phyloP scores from a whole-genome alignment of 1,140 invertebrate genomes.

The Drosophila mayri region DNA sequence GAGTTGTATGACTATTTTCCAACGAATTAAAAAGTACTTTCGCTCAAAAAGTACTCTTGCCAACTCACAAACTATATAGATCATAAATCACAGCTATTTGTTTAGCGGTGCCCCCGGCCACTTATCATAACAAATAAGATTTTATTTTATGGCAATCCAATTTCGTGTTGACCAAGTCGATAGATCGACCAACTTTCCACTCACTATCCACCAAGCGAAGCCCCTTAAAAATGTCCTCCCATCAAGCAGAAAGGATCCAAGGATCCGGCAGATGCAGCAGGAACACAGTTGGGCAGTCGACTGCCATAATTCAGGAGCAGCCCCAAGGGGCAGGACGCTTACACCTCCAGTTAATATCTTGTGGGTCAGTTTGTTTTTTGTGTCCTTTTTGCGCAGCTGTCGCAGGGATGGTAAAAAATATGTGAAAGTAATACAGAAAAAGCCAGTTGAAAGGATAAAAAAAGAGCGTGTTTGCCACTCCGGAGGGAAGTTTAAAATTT shows the following conservation, averaged over 20 bases:
- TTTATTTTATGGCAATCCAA: conserved; percentile 34
- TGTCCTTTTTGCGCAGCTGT: conserved; percentile 18
- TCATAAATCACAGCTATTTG: conserved; percentile 17
- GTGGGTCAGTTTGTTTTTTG: conserved; percentile 33
- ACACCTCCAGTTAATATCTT: conserved; percentile 35
- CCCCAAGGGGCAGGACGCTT: conserved; percentile 6
- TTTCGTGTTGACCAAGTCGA: conserved; percentile 20
- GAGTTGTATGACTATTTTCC: too few relatives aligned
- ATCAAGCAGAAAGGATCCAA: not conserved
- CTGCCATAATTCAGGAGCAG: conserved; percentile 36
- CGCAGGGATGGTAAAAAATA: conserved; percentile 10
- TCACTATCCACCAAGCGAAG: conserved; percentile 1
- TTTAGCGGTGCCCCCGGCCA: not conserved
- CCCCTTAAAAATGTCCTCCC: conserved; percentile 26
- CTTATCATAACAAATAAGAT: conserved; percentile 22
- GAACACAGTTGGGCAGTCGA: not conserved
- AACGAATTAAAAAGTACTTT: conserved; percentile 24
- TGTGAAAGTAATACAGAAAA: conserved; percentile 10
- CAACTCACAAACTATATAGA: not conserved
- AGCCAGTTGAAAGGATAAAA: conserved; percentile 12
- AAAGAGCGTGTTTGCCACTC: not conserved
- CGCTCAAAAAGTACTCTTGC: not conserved
- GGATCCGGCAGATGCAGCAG: conserved; percentile 11
- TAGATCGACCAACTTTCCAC: conserved; percentile 28
- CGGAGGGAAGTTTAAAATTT: conserved; percentile 35